These are phyloP conservation scores for Tetragonula carbonaria DNA, from an alignment of 2,888 invertebrate genomes.

Conservation along the genomic window DNA sequence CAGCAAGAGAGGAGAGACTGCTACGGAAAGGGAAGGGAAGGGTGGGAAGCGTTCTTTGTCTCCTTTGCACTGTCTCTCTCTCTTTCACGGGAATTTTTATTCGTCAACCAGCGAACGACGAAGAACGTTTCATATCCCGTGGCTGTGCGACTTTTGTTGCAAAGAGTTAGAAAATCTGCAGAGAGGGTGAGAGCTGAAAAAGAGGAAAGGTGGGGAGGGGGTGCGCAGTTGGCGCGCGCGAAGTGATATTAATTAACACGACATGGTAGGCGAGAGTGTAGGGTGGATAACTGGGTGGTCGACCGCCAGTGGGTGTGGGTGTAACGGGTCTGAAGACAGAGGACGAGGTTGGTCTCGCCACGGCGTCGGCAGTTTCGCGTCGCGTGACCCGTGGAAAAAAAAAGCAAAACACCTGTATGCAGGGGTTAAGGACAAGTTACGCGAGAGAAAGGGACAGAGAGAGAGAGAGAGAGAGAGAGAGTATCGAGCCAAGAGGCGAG, in stretches of 20 bases:
- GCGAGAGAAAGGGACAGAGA: neutral
- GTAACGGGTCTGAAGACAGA: slow-evolving; percentile 26
- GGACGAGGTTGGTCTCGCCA: slow-evolving; percentile 33
- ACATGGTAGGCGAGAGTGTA: slow-evolving; percentile 2
- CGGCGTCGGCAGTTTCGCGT: slow-evolving; percentile 33
- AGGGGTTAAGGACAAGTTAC: slow-evolving; percentile 49
- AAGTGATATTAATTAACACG: slow-evolving; percentile 65
- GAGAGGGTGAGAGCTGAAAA: neutral
- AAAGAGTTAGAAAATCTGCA: slow-evolving; percentile 18
- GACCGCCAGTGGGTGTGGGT: neutral
- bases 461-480: neutral
- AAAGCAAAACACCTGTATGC: slow-evolving; percentile 60
- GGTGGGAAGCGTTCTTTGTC: slow-evolving; percentile 42
- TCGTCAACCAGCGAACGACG: slow-evolving; percentile 1
- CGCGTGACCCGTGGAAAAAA: slow-evolving; percentile 59
- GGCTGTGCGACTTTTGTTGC: slow-evolving; percentile 42
- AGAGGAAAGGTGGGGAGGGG: neutral
- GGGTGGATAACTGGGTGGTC: neutral
- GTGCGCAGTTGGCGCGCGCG: slow-evolving; percentile 19
- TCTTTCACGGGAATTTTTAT: neutral
- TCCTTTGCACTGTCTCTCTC: slow-evolving; percentile 6
- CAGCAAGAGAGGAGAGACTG: slow-evolving; percentile 6
- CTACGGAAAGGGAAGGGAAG: neutral
- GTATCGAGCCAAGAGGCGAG: slow-evolving; percentile 28
- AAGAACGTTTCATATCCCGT: slow-evolving; percentile 11